A percentile compares a stretch with the other conserved stretches of the same genome.
These are phyloP conservation scores for Apotomis turbidana DNA, from an alignment of 2,888 invertebrate species.

Conservation along the genomic window DNA sequence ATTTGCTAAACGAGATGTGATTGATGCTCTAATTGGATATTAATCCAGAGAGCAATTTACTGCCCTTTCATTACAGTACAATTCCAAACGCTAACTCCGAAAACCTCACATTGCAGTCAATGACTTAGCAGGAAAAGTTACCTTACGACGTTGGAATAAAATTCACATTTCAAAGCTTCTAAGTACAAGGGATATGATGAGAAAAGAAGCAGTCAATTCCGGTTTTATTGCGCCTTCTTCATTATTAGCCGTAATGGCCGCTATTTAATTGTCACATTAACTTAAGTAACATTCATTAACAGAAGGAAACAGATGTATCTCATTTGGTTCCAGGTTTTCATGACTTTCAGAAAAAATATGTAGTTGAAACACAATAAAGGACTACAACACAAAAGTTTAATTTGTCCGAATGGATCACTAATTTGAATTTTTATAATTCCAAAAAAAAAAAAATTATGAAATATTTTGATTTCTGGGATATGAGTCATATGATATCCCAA, in stretches of 20 bases:
- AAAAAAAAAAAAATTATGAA: too few relatives aligned
- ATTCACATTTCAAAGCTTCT: background rate
- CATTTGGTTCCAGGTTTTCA: background rate
- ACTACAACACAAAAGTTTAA: too few relatives aligned
- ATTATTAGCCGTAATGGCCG: conserved; percentile 25
- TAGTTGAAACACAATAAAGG: too few relatives aligned
- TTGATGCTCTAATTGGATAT: conserved; percentile 26
- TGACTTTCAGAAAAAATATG: background rate
- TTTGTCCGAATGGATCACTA: too few relatives aligned
- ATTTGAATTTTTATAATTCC: too few relatives aligned
- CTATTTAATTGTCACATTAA: conserved; percentile 32
- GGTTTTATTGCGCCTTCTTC: conserved; percentile 27
- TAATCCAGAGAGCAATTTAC: conserved; percentile 7
- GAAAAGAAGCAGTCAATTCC: background rate
- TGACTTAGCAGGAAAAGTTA: background rate
- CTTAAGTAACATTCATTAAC: conserved; percentile 7
- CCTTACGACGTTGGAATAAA: background rate
- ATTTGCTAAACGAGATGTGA: conserved; percentile 14
- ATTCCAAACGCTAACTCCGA: background rate
- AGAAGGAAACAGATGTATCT: background rate
- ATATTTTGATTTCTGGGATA: too few relatives aligned
- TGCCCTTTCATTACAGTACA: conserved; percentile 2
- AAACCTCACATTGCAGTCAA: background rate
- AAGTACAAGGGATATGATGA: background rate
- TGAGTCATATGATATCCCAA: too few relatives aligned